These are phyloP conservation scores for Rana temporaria DNA, from an alignment of 2,113 vertebrate genomes.

Conservation along the genomic window DNA sequence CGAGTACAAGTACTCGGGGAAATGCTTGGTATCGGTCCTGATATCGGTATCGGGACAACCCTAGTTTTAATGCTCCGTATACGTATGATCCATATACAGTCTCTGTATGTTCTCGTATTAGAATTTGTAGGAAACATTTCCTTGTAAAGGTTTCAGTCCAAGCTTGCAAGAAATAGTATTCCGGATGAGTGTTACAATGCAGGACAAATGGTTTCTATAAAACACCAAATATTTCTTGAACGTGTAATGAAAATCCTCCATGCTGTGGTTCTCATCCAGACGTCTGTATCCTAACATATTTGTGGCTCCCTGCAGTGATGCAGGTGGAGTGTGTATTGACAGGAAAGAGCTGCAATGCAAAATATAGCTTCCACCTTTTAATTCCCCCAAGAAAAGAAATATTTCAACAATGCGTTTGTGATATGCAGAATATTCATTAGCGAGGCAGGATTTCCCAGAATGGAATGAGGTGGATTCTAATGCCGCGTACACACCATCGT, in stretches of 20 bases:
- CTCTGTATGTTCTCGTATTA: too few species aligned
- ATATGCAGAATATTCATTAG: constrained; percentile 15
- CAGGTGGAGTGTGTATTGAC: background rate
- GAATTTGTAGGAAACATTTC: too few species aligned
- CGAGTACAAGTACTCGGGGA: too few species aligned
- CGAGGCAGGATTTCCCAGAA: constrained; percentile 25
- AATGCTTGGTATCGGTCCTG: too few species aligned
- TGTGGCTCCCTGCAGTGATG: background rate
- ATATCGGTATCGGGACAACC: too few species aligned
- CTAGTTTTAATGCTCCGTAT: too few species aligned
- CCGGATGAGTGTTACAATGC: too few species aligned
- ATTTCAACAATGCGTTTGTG: constrained; percentile 31
- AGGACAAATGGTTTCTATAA: too few species aligned
- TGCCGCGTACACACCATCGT: too few species aligned
- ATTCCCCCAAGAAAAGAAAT: constrained; percentile 8
- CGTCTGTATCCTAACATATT: background rate
- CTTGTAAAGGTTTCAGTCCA: too few species aligned
- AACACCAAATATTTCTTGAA: background rate
- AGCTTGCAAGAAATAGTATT: too few species aligned
- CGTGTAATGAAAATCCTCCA: background rate
- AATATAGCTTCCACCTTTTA: background rate
- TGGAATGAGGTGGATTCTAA: background rate
- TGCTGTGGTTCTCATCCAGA: background rate
- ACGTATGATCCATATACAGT: too few species aligned
- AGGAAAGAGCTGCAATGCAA: background rate